Evolutionary conservation across 2,113 vertebrate genomes (phyloP).

Genomic region (Corapipo altera): DNA sequence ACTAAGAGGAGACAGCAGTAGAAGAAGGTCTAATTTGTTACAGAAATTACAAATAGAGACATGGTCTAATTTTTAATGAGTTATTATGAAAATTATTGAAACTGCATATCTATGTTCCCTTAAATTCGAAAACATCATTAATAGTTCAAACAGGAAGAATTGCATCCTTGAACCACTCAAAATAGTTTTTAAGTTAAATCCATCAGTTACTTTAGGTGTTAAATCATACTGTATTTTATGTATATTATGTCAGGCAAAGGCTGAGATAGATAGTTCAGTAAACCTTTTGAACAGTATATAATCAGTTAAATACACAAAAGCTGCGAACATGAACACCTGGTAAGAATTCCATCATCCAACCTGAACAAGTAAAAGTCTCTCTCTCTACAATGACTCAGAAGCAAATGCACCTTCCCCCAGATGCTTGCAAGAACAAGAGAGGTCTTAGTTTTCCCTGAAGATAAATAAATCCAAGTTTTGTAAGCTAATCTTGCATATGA

Average conservation of each 20-base stretch:
- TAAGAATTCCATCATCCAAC: neutral
- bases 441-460: neutral
- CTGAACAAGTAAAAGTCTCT: neutral
- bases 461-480: neutral
- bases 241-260: neutral
- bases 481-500: neutral
- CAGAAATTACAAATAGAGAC: slow-evolving; percentile 39
- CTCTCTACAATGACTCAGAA: neutral
- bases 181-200: neutral
- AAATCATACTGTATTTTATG: neutral
- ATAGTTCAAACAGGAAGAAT: neutral
- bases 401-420: neutral
- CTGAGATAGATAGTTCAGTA: neutral
- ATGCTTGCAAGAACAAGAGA: neutral
- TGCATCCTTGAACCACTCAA: neutral
- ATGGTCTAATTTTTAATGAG: neutral
- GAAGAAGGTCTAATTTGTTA: neutral
- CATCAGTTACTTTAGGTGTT: neutral
- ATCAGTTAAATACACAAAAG: neutral
- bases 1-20: neutral
- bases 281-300: neutral
- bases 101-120: neutral
- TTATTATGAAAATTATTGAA: neutral
- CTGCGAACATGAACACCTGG: neutral
- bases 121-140: neutral